Evolutionary conservation across 2,888 invertebrate species (phyloP).

Genomic region (Acanthopleura granulata): DNA sequence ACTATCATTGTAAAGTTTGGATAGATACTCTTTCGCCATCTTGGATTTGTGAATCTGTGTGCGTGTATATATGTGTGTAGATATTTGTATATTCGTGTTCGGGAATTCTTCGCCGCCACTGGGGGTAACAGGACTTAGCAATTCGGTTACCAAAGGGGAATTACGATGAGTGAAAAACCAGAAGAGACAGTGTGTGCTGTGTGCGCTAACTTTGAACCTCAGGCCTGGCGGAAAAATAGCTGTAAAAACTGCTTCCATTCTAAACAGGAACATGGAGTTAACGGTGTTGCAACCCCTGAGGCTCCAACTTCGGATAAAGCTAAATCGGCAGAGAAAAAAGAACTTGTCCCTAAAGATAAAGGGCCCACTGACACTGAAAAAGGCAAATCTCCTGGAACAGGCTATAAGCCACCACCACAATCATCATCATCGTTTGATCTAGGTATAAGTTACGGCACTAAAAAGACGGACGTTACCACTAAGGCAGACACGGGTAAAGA

Average conservation of each 20-base stretch:
- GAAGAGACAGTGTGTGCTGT: constrained; percentile 25
- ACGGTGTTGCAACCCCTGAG: constrained; percentile 28
- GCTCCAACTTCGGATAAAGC: constrained; percentile 23
- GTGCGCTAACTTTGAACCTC: constrained; percentile 68
- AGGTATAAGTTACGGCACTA: background rate
- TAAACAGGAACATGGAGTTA: constrained; percentile 51
- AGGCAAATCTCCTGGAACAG: constrained; percentile 13
- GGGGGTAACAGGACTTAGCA: too few species aligned
- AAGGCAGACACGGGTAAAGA: background rate
- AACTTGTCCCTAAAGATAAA: background rate
- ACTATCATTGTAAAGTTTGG: background rate
- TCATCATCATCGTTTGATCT: background rate
- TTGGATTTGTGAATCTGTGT: constrained; percentile 7
- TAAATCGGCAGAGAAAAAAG: constrained; percentile 29
- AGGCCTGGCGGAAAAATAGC: constrained; percentile 68
- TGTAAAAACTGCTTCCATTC: constrained; percentile 69
- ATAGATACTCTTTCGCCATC: constrained; percentile 18
- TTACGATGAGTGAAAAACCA: constrained; percentile 17
- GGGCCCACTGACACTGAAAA: constrained; percentile 18
- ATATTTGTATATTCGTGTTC: background rate
- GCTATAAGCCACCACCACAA: background rate
- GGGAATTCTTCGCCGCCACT: too few species aligned
- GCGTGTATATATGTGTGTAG: background rate
- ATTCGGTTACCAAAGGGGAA: background rate
- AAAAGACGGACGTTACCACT: background rate